Percentiles rank a stretch among this genome's conserved stretches.
Conservation (phyloP, 2,888 invertebrate genomes). For the Seladonia tumulorum region DNA sequence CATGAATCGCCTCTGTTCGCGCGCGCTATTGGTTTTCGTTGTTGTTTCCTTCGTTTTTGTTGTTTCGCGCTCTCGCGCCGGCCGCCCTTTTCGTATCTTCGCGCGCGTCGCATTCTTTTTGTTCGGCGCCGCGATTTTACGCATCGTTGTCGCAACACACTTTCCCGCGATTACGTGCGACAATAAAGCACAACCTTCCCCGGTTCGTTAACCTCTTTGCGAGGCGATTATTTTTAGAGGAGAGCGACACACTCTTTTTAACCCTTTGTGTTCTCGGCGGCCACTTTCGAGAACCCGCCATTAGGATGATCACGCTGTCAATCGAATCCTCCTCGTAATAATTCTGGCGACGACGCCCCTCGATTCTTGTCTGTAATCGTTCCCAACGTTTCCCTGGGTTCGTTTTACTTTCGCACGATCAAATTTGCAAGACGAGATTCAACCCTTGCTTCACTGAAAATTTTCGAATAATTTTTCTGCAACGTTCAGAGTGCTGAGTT, state of each 20-base stretch:
- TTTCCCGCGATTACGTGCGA: constrained; percentile 42
- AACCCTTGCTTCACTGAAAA: too few species aligned
- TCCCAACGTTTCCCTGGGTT: too few species aligned
- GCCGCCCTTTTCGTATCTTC: background rate
- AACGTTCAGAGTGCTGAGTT: too few species aligned
- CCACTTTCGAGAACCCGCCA: background rate
- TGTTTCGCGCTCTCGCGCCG: background rate
- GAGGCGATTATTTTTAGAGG: constrained; percentile 33
- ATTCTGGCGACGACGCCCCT: background rate
- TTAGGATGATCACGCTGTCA: background rate
- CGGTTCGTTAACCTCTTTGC: constrained; percentile 53
- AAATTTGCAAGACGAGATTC: too few species aligned
- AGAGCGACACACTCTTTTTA: constrained; percentile 16
- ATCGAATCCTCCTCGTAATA: background rate
- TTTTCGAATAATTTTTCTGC: too few species aligned
- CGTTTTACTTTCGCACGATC: too few species aligned
- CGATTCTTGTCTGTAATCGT: background rate
- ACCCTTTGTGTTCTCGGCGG: constrained; percentile 3
- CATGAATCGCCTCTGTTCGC: background rate
- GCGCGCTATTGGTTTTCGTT: background rate
- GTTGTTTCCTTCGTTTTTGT: background rate
- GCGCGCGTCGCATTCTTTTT: background rate
- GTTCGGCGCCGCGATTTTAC: constrained; percentile 15
- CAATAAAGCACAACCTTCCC: constrained; percentile 36
- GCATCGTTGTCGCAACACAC: constrained; percentile 26